These are phyloP conservation scores for Pseudomyrmex sp. DNA, from an alignment of 1,140 invertebrate genomes.

Conservation along the genomic window DNA sequence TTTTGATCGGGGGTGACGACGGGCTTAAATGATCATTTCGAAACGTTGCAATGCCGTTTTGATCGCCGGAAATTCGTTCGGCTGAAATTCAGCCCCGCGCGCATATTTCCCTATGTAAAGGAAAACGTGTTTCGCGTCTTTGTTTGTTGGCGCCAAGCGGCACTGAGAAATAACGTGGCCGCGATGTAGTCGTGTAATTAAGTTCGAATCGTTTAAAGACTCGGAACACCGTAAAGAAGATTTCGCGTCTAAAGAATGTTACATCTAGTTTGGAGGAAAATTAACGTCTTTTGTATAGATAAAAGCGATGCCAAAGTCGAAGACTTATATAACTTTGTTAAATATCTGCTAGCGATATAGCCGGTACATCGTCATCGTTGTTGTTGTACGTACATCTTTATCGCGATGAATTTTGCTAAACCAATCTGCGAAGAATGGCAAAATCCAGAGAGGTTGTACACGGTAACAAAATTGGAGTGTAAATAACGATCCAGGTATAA, in stretches of 20 bases:
- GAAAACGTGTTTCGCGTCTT: constrained; percentile 4
- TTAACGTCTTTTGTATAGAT: constrained; percentile 47
- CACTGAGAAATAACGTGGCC: not conserved
- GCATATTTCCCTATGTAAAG: constrained; percentile 23
- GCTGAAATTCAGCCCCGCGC: not conserved
- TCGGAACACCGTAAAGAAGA: constrained; percentile 5
- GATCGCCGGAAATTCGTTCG: constrained; percentile 14
- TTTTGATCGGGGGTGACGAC: constrained; percentile 4
- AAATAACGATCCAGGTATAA: constrained; percentile 42
- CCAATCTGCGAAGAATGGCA: constrained; percentile 9
- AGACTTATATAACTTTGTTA: constrained; percentile 49
- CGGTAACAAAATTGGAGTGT: constrained; percentile 56
- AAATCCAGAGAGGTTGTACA: constrained; percentile 25
- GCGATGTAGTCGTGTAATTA: constrained; percentile 29
- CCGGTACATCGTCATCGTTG: not conserved
- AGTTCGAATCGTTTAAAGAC: constrained; percentile 47
- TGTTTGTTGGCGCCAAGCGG: not conserved
- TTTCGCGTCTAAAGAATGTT: constrained; percentile 41
- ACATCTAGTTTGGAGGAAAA: constrained; percentile 15
- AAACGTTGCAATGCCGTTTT: constrained; percentile 17
- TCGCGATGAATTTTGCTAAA: constrained; percentile 50
- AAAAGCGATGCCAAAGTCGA: constrained; percentile 42
- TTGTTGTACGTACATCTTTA: not conserved
- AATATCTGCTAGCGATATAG: constrained; percentile 36
- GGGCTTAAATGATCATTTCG: constrained; percentile 51